Evolutionary conservation across 1,140 invertebrate genomes (phyloP).

Genomic region (Colletes latitarsis): DNA sequence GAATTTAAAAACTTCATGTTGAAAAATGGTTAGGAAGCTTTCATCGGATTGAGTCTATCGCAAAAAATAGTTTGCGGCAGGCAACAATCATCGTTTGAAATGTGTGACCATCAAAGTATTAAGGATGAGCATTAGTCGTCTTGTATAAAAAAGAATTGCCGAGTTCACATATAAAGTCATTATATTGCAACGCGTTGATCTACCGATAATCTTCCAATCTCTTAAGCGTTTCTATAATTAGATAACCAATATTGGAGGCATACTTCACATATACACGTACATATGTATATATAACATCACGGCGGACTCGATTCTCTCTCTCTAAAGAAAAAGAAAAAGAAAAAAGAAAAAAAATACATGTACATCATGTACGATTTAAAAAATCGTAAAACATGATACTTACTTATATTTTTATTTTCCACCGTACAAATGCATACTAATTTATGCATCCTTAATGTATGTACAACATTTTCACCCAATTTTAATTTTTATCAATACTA

Average conservation of each 20-base stretch:
- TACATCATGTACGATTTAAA: background rate
- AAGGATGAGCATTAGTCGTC: background rate
- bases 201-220: slow-evolving; percentile 3
- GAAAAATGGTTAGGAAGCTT: no score
- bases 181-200: background rate
- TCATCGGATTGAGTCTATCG: no score
- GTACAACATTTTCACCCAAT: background rate
- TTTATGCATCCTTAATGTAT: background rate
- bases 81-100: no score
- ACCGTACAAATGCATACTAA: background rate
- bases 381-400: background rate
- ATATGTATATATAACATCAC: background rate
- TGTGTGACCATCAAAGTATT: no score
- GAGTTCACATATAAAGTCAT: background rate
- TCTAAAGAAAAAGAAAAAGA: no score
- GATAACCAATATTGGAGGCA: background rate
- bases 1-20: no score
- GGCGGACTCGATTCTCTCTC: background rate
- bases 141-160: slow-evolving; percentile 20
- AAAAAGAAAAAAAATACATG: background rate
- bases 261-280: slow-evolving; percentile 5
- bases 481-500: slow-evolving; percentile 21
- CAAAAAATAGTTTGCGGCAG: no score
- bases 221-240: slow-evolving; percentile 20
- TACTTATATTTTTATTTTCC: slow-evolving; percentile 13